Percentiles rank a stretch among this genome's conserved stretches.
Conservation (phyloP, 2,797 vertebrate genomes). For the Leuciscus waleckii region DNA sequence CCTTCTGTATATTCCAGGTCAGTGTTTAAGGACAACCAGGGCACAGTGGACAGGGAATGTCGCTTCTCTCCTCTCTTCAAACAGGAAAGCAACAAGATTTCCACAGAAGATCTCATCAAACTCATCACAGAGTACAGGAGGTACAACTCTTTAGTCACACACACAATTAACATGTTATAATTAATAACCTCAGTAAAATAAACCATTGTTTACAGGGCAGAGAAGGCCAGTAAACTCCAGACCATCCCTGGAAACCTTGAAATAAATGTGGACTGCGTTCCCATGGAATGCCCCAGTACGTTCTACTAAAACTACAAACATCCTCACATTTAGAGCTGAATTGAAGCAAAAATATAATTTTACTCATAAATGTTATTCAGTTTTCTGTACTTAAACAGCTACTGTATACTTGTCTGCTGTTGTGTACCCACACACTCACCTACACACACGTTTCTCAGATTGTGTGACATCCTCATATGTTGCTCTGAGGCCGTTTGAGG, state of each 20-base stretch:
- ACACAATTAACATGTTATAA: background rate
- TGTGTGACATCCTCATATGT: constrained; percentile 94
- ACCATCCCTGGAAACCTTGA: constrained; percentile 93
- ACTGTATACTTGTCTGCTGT: background rate
- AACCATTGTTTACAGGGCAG: constrained; percentile 80
- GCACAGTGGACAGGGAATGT: constrained; percentile 92
- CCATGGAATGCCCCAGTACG: constrained; percentile 95
- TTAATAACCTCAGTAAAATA: constrained; percentile 2
- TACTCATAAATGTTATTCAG: background rate
- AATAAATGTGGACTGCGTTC: constrained; percentile 88
- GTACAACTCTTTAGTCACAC: constrained; percentile 66
- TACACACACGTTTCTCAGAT: constrained; percentile 76
- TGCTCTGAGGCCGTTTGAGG: constrained; percentile 91
- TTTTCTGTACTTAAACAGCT: background rate
- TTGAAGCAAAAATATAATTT: background rate
- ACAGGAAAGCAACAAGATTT: constrained; percentile 97
- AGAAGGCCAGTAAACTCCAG: constrained; percentile 96
- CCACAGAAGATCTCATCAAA: constrained; percentile 93
- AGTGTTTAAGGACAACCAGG: constrained; percentile 96
- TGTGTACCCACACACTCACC: background rate
- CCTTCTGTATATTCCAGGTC: constrained; percentile 74
- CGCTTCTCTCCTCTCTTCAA: constrained; percentile 96
- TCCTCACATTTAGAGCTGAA: background rate
- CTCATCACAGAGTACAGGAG: constrained; percentile 91
- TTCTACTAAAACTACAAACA: background rate